Base-by-base conservation (phyloP, 1,140 invertebrate genomes). In the Nautilus pompilius region DNA sequence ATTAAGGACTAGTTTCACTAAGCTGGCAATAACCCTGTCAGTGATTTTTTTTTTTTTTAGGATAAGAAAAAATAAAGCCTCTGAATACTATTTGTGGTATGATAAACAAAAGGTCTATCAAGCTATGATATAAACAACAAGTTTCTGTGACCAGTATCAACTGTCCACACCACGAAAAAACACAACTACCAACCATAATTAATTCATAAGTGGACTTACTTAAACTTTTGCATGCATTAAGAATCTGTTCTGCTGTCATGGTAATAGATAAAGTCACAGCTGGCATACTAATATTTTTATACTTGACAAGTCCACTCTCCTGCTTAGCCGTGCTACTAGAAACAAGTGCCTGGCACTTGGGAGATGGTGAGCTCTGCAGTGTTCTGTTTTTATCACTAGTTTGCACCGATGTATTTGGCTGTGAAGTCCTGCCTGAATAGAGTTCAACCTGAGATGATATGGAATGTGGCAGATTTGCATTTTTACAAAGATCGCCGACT, bases 191-290 rank as follows among this genome's bases (percentile, higher is more conserved):
- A n/a, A n/a, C n/a, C n/a, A n/a, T n/a, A n/a, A n/a, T n/a, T n/a
- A n/a, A n/a, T n/a, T n/a, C n/a, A n/a, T n/a, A n/a, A n/a, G n/a
- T n/a, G n/a, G n/a, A 56, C 53, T 65, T 71, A 26, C 76, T 77
- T 33, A 73, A 64, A 28, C 77, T 79, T 73, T 85, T 87, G 70
- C 78, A 85, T 46, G 71, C 59, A 28, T 73, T 68, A 1, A 83
- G 29, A 24, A 86, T 72, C 53, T 85, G 79, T 36, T 70, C 58
- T 13, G 82, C 77, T 5, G 69, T 72, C 83, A 85, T 84, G 36
- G 75, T 68, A 46, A 84, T 83, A 29, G 75, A 71, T 30, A 82
- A 53, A 24, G 62, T 68, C 22, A 67, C 46, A 28, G 49, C 49
- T 28, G 49, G 29, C 29, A 28, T 53, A 22, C 24, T 22, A 28